A percentile compares a stretch with the other conserved stretches of the same genome.
These are phyloP conservation scores for Protonemura montana DNA, from an alignment of 2,888 invertebrate species.

Conservation along the genomic window DNA sequence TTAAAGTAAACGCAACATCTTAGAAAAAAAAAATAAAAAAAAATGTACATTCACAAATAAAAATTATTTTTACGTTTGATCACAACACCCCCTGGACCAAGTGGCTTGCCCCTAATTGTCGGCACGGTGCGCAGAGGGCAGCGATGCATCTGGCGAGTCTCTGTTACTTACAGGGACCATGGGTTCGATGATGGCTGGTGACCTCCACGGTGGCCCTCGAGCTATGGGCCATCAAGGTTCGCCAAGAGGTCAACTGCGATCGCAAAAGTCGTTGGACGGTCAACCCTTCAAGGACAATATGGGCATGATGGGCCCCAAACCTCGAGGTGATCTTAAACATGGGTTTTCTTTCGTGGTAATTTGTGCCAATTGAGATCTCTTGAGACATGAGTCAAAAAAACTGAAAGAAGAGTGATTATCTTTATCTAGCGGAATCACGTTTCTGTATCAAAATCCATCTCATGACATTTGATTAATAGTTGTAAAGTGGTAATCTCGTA, in stretches of 20 bases:
- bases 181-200: conserved; percentile 34
- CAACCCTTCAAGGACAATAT: conserved; percentile 43
- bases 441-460: too few relatives aligned
- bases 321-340: conserved; percentile 24
- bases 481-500: too few relatives aligned
- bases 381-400: too few relatives aligned
- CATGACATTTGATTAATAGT: too few relatives aligned
- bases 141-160: background rate
- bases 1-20: too few relatives aligned
- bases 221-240: conserved; percentile 38
- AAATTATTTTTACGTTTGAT: too few relatives aligned
- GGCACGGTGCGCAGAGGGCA: background rate
- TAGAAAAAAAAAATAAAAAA: too few relatives aligned
- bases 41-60: too few relatives aligned
- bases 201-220: conserved; percentile 28
- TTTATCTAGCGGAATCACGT: too few relatives aligned
- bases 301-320: conserved; percentile 24
- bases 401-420: too few relatives aligned
- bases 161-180: conserved; percentile 16
- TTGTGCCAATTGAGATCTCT: too few relatives aligned
- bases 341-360: background rate
- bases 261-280: conserved; percentile 47
- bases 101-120: background rate
- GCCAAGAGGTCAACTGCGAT: conserved; percentile 45
- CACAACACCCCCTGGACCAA: background rate